These are phyloP conservation scores for Macrobrachium rosenbergii DNA, from an alignment of 1,140 invertebrate genomes.

Conservation along the genomic window DNA sequence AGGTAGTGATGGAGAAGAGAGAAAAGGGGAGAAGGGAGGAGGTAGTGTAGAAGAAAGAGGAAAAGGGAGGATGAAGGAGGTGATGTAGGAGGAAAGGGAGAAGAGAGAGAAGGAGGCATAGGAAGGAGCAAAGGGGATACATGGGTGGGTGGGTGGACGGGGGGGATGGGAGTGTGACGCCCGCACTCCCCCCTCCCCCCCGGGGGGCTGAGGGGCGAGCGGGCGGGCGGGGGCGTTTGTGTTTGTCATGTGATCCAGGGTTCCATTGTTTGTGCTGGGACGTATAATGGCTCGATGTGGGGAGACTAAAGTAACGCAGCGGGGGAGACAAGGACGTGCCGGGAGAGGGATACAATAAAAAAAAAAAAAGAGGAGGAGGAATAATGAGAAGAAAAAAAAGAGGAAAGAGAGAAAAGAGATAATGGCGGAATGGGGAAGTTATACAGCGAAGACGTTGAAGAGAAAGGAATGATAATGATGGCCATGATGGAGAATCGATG, in stretches of 20 bases:
- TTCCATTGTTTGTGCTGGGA: conserved; percentile 41
- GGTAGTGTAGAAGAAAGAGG: not conserved
- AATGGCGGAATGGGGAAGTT: not conserved
- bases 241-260: conserved; percentile 47
- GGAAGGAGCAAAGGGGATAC: not conserved
- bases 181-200: too few relatives aligned
- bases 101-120: not conserved
- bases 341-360: too few relatives aligned
- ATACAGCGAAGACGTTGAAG: not conserved
- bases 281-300: conserved; percentile 38
- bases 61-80: not conserved
- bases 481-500: not conserved
- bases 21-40: not conserved
- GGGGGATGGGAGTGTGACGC: too few relatives aligned
- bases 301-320: not conserved
- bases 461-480: not conserved
- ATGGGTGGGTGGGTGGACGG: not conserved
- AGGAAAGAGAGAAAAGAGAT: not conserved
- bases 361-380: not conserved
- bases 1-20: not conserved
- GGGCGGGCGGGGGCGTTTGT: conserved; percentile 8
- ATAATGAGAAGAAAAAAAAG: not conserved
- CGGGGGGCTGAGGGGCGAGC: not conserved
- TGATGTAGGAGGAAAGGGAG: not conserved
- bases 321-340: not conserved